Conservation (phyloP, 2,797 vertebrate species). For the Crocodylus rhombifer region DNA sequence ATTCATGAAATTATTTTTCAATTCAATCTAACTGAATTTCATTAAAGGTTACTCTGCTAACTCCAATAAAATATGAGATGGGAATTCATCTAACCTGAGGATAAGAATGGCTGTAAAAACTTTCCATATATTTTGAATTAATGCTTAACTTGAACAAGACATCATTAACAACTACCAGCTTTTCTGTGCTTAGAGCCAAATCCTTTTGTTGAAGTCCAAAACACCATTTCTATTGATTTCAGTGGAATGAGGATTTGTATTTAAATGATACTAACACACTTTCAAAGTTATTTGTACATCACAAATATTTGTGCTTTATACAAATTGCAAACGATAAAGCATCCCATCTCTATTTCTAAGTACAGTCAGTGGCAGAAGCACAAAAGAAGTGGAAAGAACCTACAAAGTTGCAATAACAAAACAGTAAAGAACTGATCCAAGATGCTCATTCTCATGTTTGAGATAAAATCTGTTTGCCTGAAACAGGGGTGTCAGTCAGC, state of each 20-base stretch:
- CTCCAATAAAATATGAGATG: neutral
- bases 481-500: neutral
- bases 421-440: neutral
- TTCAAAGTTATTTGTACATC: neutral
- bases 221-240: neutral
- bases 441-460: neutral
- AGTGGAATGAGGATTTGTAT: neutral
- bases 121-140: neutral
- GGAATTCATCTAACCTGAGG: neutral
- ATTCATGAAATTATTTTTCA: constrained; percentile 15
- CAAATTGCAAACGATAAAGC: neutral
- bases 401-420: too few relatives aligned
- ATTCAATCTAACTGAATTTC: constrained; percentile 3
- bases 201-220: neutral
- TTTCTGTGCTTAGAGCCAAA: neutral
- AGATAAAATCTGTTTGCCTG: neutral
- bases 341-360: neutral
- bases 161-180: neutral
- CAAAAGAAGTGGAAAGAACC: too few relatives aligned
- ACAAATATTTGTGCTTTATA: neutral
- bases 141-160: neutral
- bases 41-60: constrained; percentile 17
- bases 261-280: neutral
- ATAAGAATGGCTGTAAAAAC: constrained; percentile 22
- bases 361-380: neutral